Evolutionary conservation across 2,797 vertebrate genomes (phyloP), one percentile per base, ranked within the genome.

Genomic region (Fundulus diaphanus): DNA sequence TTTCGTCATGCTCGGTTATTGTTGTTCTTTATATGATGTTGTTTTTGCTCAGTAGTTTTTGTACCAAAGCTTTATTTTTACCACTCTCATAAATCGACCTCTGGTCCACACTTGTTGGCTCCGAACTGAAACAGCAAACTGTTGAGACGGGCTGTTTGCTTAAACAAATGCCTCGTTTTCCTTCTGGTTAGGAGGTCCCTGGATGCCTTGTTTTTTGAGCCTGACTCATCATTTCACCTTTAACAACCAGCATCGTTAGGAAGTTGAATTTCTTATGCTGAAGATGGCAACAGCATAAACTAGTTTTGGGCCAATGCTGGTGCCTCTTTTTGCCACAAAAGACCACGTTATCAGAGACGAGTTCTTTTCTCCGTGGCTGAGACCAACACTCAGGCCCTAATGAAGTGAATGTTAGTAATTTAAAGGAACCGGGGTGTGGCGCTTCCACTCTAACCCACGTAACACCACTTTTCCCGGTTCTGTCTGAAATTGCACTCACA

Each of bases 151-250:
- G 81, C 57, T 75, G 7, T 29, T 24, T 44, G 29, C 56, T 81
- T 49, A 76, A 71, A 77, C 63, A 82, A 80, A 80, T 80, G 48
- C 16, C 18, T 80, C 74, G n/a, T 76, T 72, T 61, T 68, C 83
- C 69, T 70, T 27, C 72, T 37, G 46, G 59, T 74, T 77, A 65
- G 76, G 70, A 27, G 27, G 68, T 78, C 59, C 76, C 24, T 70
- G 68, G 35, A 46, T 70, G 82, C 74, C n/a, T n/a, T n/a, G n/a
- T 73, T 78, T 63, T 80, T 85, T 87, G 77, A 82, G 73, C 63
- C 78, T 91, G 92, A 93, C 81, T 93, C 89, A 91, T 86, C 81
- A 74, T 79, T 93, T 89, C 80, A 82, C 75, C 70, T 89, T 88
- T 76, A 84, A 85, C 82, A 88, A 83, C 81, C 83, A 85, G 85